A percentile compares a stretch with the other conserved stretches of the same genome.
These are phyloP conservation scores for Drosophila tristis DNA, from an alignment of 1,140 invertebrate species.

Conservation along the genomic window DNA sequence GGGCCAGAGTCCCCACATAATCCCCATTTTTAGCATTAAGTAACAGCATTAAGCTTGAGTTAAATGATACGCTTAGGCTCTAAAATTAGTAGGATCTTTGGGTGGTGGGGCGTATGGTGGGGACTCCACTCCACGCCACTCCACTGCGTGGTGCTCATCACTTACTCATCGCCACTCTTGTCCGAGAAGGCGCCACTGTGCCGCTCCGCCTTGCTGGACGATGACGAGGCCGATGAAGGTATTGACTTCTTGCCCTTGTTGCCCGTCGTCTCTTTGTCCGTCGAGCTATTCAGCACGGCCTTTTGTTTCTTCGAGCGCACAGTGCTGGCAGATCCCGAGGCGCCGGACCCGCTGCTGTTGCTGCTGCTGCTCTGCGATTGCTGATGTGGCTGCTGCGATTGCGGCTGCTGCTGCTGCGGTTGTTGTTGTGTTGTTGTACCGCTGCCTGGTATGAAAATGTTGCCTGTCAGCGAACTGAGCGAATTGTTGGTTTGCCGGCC, in stretches of 20 bases:
- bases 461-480: slow-evolving; percentile 91
- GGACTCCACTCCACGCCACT: neutral
- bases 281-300: slow-evolving; percentile 34
- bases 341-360: slow-evolving; percentile 15
- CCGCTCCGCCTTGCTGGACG: slow-evolving; percentile 70
- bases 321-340: slow-evolving; percentile 23
- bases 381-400: slow-evolving; percentile 31
- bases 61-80: too few species aligned
- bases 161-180: slow-evolving; percentile 82
- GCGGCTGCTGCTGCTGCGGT: slow-evolving; percentile 27
- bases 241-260: slow-evolving; percentile 57
- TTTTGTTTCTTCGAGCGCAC: slow-evolving; percentile 68
- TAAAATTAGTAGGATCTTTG: slow-evolving; percentile 7
- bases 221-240: slow-evolving; percentile 64
- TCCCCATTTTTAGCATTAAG: too few species aligned
- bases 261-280: slow-evolving; percentile 34
- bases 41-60: too few species aligned
- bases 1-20: too few species aligned
- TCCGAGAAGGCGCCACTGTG: slow-evolving; percentile 70
- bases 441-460: slow-evolving; percentile 89
- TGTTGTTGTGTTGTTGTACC: slow-evolving; percentile 13
- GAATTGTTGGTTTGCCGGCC: slow-evolving; percentile 95
- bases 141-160: slow-evolving; percentile 8
- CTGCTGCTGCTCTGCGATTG: slow-evolving; percentile 36
- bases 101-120: slow-evolving; percentile 16